Percentiles rank a stretch among this genome's conserved stretches.
phyloP scores from a whole-genome alignment of 1,140 invertebrate genomes.

The Mamestra configurata region DNA sequence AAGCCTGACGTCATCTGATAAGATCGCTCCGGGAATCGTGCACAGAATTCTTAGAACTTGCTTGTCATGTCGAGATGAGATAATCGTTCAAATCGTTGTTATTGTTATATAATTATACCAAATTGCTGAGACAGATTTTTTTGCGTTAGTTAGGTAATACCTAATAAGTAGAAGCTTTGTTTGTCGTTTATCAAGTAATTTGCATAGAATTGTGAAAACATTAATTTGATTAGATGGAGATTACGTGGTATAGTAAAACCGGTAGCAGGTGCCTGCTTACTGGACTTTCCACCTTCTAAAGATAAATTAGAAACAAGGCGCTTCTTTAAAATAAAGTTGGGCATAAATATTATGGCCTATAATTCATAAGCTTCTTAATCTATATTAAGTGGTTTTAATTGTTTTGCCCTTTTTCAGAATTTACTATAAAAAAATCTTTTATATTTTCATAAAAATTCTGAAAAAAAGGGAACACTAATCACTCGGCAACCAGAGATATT shows the following conservation, averaged over 20 bases:
- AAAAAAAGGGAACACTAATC: too few relatives aligned
- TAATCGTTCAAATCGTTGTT: slow-evolving; percentile 11
- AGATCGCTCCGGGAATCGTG: slow-evolving; percentile 34
- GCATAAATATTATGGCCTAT: not conserved
- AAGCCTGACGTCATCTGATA: not conserved
- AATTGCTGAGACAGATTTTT: not conserved
- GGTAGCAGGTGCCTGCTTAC: not conserved
- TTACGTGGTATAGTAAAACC: not conserved
- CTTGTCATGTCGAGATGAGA: slow-evolving; percentile 2
- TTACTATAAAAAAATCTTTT: too few relatives aligned
- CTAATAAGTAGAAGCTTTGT: not conserved
- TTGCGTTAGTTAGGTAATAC: not conserved
- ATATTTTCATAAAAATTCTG: too few relatives aligned
- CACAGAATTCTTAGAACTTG: slow-evolving; percentile 32
- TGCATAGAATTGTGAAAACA: not conserved
- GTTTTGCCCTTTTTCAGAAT: too few relatives aligned
- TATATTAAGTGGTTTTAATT: too few relatives aligned
- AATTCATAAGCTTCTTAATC: too few relatives aligned
- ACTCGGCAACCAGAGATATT: not conserved
- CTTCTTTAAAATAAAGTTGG: not conserved
- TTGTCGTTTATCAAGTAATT: not conserved
- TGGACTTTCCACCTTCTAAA: not conserved
- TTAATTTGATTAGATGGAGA: not conserved
- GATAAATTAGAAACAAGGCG: not conserved
- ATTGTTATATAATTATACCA: not conserved